phyloP scores from a whole-genome alignment of 2,888 invertebrate species.

The Subacronicta megacephala region DNA sequence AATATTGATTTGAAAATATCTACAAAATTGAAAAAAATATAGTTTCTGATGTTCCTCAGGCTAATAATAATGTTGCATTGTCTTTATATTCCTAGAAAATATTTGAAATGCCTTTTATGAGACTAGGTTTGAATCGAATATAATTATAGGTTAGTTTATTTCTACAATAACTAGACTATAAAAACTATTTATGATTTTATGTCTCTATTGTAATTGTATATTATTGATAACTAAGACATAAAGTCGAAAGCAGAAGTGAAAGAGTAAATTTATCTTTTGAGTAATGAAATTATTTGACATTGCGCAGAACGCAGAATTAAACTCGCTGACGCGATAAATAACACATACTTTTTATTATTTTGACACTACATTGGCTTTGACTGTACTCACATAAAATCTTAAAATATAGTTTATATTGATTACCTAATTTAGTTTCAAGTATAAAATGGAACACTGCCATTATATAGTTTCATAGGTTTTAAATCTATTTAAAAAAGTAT shows the following conservation, averaged over 20 bases:
- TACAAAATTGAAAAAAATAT: too few species aligned
- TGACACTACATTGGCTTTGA: constrained; percentile 15
- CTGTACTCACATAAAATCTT: constrained; percentile 31
- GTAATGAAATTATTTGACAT: too few species aligned
- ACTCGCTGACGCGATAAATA: too few species aligned
- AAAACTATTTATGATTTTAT: constrained; percentile 32
- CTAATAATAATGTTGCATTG: background rate
- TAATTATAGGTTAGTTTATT: constrained; percentile 1
- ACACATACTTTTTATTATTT: background rate
- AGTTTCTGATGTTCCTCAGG: background rate
- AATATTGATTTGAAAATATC: too few species aligned
- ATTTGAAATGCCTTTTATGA: background rate
- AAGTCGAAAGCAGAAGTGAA: constrained; percentile 16
- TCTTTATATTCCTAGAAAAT: background rate
- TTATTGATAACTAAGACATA: constrained; percentile 18
- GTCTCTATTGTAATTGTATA: constrained; percentile 5
- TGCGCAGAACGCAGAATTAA: too few species aligned
- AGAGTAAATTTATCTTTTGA: background rate
- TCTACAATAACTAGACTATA: constrained; percentile 19
- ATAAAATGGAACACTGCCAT: constrained; percentile 66
- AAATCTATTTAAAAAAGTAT: constrained; percentile 53
- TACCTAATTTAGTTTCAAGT: constrained; percentile 25
- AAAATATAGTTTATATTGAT: constrained; percentile 17
- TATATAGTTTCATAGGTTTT: constrained; percentile 60
- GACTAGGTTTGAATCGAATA: background rate